These are phyloP conservation scores for Tipula vernalis DNA, from an alignment of 2,888 invertebrate genomes.

Conservation along the genomic window DNA sequence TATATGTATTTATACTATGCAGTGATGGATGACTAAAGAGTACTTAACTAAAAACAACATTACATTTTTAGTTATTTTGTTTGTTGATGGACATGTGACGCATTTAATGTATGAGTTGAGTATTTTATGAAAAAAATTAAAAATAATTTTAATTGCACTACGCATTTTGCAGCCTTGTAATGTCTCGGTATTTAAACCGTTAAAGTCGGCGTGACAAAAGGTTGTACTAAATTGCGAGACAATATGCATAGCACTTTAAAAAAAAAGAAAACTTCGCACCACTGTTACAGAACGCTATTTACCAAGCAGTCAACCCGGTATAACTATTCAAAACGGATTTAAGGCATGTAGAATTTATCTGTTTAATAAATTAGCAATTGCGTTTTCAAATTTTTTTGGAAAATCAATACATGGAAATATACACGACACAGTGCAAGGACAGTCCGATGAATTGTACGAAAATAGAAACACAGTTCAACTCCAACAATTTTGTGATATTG, in stretches of 20 bases:
- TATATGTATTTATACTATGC: no score
- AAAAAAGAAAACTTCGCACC: not conserved
- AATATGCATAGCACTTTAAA: not conserved
- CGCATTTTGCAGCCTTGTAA: no score
- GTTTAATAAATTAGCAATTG: not conserved
- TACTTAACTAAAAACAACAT: not conserved
- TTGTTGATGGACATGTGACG: not conserved
- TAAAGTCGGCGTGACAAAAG: not conserved
- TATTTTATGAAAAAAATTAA: no score
- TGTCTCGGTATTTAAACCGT: not conserved
- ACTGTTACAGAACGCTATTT: not conserved
- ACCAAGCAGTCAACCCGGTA: not conserved
- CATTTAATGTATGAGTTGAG: no score
- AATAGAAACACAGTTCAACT: no score
- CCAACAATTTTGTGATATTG: no score
- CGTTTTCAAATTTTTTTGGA: not conserved
- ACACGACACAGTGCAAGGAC: not conserved
- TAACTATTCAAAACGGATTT: not conserved
- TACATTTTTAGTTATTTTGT: not conserved
- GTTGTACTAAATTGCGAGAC: not conserved
- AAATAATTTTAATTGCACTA: no score
- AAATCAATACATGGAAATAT: not conserved
- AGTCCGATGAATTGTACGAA: no score
- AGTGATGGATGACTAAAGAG: not conserved
- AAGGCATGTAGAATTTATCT: no score